Evolutionary conservation across 1,140 invertebrate species (phyloP), one percentile per base, ranked within the genome.

Genomic region (Cotesia glomerata): DNA sequence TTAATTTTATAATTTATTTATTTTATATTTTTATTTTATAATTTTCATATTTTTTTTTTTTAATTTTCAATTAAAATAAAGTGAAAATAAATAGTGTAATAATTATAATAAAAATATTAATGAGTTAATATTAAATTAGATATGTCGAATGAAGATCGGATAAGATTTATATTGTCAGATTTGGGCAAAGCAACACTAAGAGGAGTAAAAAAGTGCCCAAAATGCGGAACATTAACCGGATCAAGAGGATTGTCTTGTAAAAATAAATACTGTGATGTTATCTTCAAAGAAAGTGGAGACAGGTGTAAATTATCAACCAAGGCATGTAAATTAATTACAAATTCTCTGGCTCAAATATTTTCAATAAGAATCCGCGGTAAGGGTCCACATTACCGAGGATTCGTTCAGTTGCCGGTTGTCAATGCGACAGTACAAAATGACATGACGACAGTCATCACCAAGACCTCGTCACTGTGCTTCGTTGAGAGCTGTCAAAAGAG

Each of bases 191-290:
- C 89, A 73, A 94, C 90, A 67, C 83, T 91, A 75, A 88, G 91
- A 78, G 94, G 93, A 74, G 90, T 95, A 0, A 87, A 91, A 75
- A 93, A 92, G 79, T 95, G 93, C 82, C 91, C 91, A 3, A 93
- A 94, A 81, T 95, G 94, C 88, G 92, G 92, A 0, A 92, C 91
- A 3, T 92, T 90, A 66, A 95, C 95, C 86, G 93, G 93, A 1
- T 93, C 92, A 3, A 84, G 93, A 77, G 92, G 93, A 34, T 84
- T 91, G 11, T 90, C 89, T 71, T 95, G 94, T 81, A 95, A 95
- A 82, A 95, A 95, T 79, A 92, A 93, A 83, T 84, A 89, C 7
- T 95, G 93, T 83, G 90, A 91, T 84, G 90, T 89, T 26, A 88
- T 93, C 1, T 93, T 94, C 74, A 93, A 92, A 81, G 89, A 91